Base-by-base conservation (phyloP, 2,888 invertebrate genomes). In the Caenorhabditis virilis region DNA sequence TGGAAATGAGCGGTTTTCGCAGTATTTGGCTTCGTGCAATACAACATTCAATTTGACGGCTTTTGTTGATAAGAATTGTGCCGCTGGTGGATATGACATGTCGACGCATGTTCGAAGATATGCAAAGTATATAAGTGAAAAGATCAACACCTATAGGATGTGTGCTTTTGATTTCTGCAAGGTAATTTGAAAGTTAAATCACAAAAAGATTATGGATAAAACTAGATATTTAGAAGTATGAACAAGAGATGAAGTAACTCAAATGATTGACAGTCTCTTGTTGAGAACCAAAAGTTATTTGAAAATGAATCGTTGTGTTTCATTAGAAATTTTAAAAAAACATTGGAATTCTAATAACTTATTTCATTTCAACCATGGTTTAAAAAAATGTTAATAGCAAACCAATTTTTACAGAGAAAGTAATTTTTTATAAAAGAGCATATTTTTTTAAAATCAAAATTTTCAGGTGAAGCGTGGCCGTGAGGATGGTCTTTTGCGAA, bases 131-230 rank as follows among this genome's bases (percentile, higher is more conserved):
- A 88, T 99, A 85, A 95, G 97, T 85, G 97, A 98, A 87, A 99
- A 99, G 87, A 95, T 97, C 50, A 88, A 94, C 77, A 95, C 97
- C 13, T 99, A 99, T 88, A 89, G 98, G 86, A 91, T 92, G 60
- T 95, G 97, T 83, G 98, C 98, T 75, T 98, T 97, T 85, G 98
- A 99, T 86, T 98, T 99, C 88, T 98, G 98, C 88, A 99, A 98
- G 89, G 94, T 97, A 13, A n/a, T n/a, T n/a, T n/a, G n/a, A n/a
- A n/a, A n/a, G n/a, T n/a, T n/a, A n/a, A n/a, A n/a, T n/a, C n/a
- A n/a, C n/a, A n/a, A n/a, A n/a, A n/a, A n/a, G n/a, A n/a, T n/a
- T n/a, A n/a, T n/a, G n/a, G n/a, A n/a, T n/a, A n/a, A n/a, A n/a
- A n/a, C n/a, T n/a, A n/a, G n/a, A n/a, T n/a, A n/a, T n/a, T n/a